phyloP scores from a whole-genome alignment of 1,140 invertebrate species.

The Neodiprion fabricii region DNA sequence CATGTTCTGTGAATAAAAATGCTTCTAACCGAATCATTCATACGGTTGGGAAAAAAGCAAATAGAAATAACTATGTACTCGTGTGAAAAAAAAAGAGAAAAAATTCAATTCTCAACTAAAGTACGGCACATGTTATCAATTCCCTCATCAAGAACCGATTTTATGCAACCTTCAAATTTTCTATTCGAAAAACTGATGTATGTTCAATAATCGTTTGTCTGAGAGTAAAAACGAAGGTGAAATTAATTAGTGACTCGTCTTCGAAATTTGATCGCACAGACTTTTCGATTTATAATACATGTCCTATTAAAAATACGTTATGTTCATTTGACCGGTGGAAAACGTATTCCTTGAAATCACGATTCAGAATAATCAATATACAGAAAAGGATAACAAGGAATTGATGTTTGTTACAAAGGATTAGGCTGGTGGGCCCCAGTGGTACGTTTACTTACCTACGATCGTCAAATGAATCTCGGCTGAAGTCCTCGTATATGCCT shows the following conservation, averaged over 20 bases:
- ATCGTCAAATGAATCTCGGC: slow-evolving; percentile 83
- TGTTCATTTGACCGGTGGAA: slow-evolving; percentile 11
- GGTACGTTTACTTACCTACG: slow-evolving; percentile 70
- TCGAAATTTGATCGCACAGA: not conserved
- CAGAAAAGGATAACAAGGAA: not conserved
- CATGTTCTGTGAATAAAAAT: slow-evolving; percentile 23
- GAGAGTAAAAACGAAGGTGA: not conserved
- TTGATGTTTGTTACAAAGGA: slow-evolving; percentile 42
- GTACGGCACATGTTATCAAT: too few relatives aligned
- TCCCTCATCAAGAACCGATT: not conserved
- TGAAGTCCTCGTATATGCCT: slow-evolving; percentile 85
- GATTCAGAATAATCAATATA: slow-evolving; percentile 10
- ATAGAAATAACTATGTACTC: not conserved
- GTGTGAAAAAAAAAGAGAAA: slow-evolving; percentile 24
- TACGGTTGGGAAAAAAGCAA: slow-evolving; percentile 19
- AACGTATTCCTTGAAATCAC: not conserved
- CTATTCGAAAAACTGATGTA: not conserved
- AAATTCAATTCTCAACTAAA: slow-evolving; percentile 4
- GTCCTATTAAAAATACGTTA: not conserved
- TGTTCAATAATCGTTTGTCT: not conserved
- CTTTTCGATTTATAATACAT: slow-evolving; percentile 23
- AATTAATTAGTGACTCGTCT: too few relatives aligned
- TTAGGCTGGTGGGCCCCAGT: slow-evolving; percentile 40
- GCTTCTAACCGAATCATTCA: slow-evolving; percentile 19
- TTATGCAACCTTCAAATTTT: not conserved